Evolutionary conservation across 2,797 vertebrate genomes (phyloP).

Genomic region (Coccyzus lansbergi): DNA sequence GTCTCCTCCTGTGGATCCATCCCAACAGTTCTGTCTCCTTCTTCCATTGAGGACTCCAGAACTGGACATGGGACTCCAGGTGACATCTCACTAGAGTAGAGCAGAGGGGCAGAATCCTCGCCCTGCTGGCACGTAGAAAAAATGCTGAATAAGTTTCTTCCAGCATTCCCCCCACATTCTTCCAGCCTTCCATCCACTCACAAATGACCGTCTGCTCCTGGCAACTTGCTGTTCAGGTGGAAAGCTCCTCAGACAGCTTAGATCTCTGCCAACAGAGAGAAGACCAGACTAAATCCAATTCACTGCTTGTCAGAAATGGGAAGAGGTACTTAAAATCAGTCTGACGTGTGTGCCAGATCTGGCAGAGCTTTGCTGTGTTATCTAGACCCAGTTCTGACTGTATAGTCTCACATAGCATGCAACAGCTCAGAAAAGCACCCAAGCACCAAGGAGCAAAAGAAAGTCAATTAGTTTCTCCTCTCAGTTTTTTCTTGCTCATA

Average conservation of each 20-base stretch:
- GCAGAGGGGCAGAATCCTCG: no score
- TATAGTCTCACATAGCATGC: fast-evolving
- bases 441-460: not conserved
- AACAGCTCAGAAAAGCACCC: fast-evolving
- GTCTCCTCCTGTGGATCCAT: no score
- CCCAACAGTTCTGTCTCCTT: no score
- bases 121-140: no score
- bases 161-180: not conserved
- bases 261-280: not conserved
- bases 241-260: not conserved
- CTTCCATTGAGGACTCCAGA: no score
- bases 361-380: not conserved
- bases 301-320: not conserved
- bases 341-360: fast-evolving
- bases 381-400: not conserved
- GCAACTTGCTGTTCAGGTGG: not conserved
- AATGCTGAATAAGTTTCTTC: not conserved
- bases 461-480: no score
- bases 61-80: no score
- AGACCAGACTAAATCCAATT: not conserved
- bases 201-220: not conserved
- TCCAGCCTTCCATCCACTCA: not conserved
- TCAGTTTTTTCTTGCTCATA: not conserved
- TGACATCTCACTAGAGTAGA: no score
- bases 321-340: not conserved